phyloP scores from a whole-genome alignment of 2,797 vertebrate species.

The Cynopterus sphinx region DNA sequence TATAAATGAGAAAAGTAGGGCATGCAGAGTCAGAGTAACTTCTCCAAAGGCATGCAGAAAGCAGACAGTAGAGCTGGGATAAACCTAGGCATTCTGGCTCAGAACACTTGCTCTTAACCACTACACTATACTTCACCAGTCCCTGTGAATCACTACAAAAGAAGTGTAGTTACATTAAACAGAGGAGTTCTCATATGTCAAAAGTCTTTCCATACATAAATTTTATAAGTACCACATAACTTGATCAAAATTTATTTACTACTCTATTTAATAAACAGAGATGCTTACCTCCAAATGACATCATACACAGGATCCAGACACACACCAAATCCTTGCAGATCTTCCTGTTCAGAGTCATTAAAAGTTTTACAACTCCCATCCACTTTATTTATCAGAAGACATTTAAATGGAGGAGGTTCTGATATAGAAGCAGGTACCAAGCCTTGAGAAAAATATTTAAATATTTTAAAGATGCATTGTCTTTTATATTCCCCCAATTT shows the following conservation, averaged over 20 bases:
- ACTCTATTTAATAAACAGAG: conserved; percentile 21
- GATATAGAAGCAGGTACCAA: conserved; percentile 96
- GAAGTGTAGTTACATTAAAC: background rate
- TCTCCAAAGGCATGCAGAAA: background rate
- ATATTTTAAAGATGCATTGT: conserved; percentile 31
- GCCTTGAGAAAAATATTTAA: conserved; percentile 82
- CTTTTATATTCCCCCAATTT: background rate
- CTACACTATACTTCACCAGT: background rate
- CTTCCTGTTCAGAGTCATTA: conserved; percentile 99
- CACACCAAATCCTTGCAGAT: conserved; percentile 97
- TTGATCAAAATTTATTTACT: conserved; percentile 28
- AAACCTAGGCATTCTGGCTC: background rate
- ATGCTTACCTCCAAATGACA: conserved; percentile 97
- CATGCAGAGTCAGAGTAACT: background rate
- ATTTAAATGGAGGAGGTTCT: conserved; percentile 98
- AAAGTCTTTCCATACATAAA: background rate
- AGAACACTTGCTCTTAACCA: background rate
- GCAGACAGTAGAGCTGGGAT: background rate
- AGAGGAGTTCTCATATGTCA: background rate
- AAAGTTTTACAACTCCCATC: conserved; percentile 99
- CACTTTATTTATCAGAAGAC: conserved; percentile 98
- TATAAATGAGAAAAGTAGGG: background rate
- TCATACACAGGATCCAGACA: conserved; percentile 99
- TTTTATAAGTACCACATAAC: background rate
- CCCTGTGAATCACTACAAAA: background rate